phyloP scores from a whole-genome alignment of 92 coral and sea anemone species.

The Zoanthus gigantus region DNA sequence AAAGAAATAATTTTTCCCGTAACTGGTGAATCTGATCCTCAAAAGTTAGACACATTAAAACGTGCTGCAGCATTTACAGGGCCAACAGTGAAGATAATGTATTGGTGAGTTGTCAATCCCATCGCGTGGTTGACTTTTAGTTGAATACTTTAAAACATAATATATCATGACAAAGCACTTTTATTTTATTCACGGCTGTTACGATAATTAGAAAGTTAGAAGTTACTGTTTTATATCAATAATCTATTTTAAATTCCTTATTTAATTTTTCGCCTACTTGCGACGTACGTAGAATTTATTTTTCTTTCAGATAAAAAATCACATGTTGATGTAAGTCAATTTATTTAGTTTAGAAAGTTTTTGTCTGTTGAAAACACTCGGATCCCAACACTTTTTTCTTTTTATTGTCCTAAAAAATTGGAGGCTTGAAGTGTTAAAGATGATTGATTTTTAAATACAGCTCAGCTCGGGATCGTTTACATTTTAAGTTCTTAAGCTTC shows the following conservation, averaged over 20 bases:
- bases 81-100: constrained; percentile 88
- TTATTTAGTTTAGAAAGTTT: too few species aligned
- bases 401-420: too few species aligned
- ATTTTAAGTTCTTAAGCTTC: too few species aligned
- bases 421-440: too few species aligned
- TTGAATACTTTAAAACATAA: neutral
- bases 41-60: constrained; percentile 66
- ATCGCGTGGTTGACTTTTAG: neutral
- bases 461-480: too few species aligned
- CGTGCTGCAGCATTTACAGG: constrained; percentile 87
- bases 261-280: neutral
- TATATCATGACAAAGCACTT: neutral
- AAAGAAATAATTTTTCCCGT: constrained; percentile 84
- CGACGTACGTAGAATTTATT: too few species aligned
- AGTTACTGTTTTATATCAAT: neutral
- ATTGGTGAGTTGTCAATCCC: constrained; percentile 75
- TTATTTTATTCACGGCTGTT: neutral
- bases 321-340: too few species aligned
- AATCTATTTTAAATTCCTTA: neutral
- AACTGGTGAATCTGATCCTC: constrained; percentile 70
- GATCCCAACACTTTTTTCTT: too few species aligned
- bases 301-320: too few species aligned
- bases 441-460: too few species aligned
- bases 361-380: too few species aligned
- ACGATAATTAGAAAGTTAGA: neutral